These are phyloP conservation scores for Blastobasis adustella DNA, from an alignment of 2,888 invertebrate genomes.

Conservation along the genomic window DNA sequence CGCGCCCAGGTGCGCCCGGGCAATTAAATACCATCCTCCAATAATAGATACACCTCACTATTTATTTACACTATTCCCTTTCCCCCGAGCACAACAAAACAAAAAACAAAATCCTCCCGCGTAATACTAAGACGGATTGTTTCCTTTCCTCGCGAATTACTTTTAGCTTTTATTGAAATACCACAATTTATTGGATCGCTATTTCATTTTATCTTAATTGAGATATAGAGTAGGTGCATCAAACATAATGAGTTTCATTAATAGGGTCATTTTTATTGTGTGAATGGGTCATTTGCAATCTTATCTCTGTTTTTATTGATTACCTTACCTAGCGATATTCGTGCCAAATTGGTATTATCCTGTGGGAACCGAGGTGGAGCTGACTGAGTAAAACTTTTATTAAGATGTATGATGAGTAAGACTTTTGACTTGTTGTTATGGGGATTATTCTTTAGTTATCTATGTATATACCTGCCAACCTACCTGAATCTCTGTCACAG, in stretches of 20 bases:
- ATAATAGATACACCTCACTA: slow-evolving; percentile 48
- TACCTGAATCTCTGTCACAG: no score
- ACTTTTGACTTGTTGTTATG: no score
- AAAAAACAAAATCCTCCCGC: slow-evolving; percentile 26
- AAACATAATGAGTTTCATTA: slow-evolving; percentile 28
- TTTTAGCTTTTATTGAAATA: slow-evolving; percentile 22
- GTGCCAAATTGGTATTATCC: slow-evolving; percentile 37
- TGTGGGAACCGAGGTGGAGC: slow-evolving; percentile 34
- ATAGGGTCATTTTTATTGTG: slow-evolving; percentile 43
- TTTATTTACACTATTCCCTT: slow-evolving; percentile 54
- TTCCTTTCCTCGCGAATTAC: slow-evolving; percentile 37
- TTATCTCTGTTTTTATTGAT: slow-evolving; percentile 47
- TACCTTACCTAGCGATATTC: slow-evolving; percentile 21
- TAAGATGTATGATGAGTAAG: no score
- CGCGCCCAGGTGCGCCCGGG: slow-evolving; percentile 61
- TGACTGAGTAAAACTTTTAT: no score
- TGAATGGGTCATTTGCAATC: slow-evolving; percentile 46
- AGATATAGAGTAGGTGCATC: slow-evolving; percentile 25
- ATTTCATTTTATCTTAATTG: slow-evolving; percentile 60
- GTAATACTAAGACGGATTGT: slow-evolving; percentile 34
- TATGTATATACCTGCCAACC: no score
- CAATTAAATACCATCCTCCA: slow-evolving; percentile 62
- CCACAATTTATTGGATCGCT: slow-evolving; percentile 33
- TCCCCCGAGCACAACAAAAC: slow-evolving; percentile 3
- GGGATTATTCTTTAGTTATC: no score